Evolutionary conservation across 2,888 invertebrate genomes (phyloP).

Genomic region (Ornithoptera priamus): DNA sequence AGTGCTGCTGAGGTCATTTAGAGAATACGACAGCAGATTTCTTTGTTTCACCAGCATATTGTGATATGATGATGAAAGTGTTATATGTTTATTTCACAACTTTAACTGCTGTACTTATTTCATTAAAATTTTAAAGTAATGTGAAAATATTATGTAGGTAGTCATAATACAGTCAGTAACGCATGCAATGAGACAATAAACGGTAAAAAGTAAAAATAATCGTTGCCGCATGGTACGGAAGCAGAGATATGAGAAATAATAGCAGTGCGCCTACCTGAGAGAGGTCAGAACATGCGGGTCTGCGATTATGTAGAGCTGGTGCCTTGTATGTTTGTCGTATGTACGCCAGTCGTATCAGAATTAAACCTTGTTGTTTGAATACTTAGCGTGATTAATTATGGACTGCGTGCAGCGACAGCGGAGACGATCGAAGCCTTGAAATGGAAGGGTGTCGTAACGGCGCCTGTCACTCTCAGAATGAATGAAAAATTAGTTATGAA

Average conservation of each 20-base stretch:
- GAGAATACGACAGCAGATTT: no score
- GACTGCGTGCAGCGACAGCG: conserved; percentile 36
- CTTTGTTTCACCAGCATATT: no score
- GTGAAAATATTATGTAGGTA: conserved; percentile 51
- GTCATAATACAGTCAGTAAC: conserved; percentile 57
- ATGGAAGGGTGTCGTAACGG: conserved; percentile 32
- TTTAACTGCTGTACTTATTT: not conserved
- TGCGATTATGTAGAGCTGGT: conserved; percentile 52
- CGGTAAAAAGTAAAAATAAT: conserved; percentile 72
- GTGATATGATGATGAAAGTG: not conserved
- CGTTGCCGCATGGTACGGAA: conserved; percentile 54
- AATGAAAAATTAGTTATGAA: conserved; percentile 36
- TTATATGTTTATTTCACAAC: not conserved
- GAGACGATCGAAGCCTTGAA: conserved; percentile 32
- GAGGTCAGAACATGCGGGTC: conserved; percentile 50
- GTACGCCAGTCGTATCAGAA: conserved; percentile 39
- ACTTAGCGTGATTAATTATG: conserved; percentile 40
- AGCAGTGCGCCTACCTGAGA: conserved; percentile 48
- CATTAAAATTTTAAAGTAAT: conserved; percentile 14
- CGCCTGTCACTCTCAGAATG: conserved; percentile 38
- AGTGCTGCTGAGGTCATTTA: no score
- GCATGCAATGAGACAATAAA: conserved; percentile 59
- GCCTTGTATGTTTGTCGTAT: conserved; percentile 45
- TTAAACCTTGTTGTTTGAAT: conserved; percentile 41
- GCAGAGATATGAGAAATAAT: conserved; percentile 70